A percentile compares a stretch with the other conserved stretches of the same genome.
Conservation (phyloP, 2,113 vertebrate species). For the Rissa tridactyla region DNA sequence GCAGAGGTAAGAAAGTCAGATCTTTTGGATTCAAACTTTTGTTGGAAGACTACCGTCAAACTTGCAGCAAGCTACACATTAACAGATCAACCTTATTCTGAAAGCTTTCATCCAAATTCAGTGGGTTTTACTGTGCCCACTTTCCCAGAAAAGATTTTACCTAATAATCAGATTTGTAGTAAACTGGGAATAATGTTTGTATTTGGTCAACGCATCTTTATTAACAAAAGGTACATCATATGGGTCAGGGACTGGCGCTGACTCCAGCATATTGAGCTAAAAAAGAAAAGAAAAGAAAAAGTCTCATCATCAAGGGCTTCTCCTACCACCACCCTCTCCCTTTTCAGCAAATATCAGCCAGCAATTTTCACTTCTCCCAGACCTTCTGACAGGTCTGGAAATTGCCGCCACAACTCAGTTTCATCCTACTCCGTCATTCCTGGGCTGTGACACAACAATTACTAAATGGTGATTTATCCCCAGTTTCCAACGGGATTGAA, state of each 20-base stretch:
- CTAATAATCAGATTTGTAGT: background rate
- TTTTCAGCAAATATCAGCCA: background rate
- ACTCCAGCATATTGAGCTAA: background rate
- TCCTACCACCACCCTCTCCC: background rate
- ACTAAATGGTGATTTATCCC: background rate
- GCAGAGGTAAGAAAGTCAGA: background rate
- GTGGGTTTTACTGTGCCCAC: background rate
- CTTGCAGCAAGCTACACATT: background rate
- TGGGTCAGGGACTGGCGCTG: background rate
- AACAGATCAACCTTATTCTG: background rate
- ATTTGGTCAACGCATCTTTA: background rate
- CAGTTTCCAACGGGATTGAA: background rate
- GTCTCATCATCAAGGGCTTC: background rate
- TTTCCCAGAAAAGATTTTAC: background rate
- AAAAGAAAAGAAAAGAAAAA: background rate
- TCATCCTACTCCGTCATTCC: background rate
- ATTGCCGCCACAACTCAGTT: background rate
- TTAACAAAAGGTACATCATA: background rate
- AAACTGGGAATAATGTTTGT: background rate
- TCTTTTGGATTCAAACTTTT: background rate
- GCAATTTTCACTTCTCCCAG: background rate
- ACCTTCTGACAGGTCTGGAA: background rate
- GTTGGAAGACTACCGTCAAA: background rate
- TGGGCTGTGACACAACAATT: background rate
- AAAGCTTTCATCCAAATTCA: background rate